Evolutionary conservation across 2,113 vertebrate species (phyloP).

Genomic region (Rhipidura dahli): DNA sequence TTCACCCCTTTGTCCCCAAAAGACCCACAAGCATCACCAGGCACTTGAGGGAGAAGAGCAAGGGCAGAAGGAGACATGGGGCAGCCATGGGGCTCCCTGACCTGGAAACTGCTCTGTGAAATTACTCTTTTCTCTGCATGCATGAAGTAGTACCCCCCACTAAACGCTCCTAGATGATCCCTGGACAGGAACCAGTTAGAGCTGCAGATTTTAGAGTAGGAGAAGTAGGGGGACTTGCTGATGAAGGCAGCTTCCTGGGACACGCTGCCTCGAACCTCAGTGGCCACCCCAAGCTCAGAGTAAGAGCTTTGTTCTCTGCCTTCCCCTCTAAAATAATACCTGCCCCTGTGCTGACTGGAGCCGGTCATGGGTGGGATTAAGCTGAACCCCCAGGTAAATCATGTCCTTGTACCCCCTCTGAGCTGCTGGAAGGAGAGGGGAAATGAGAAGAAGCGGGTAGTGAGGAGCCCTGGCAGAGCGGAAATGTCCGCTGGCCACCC

Average conservation of each 20-base stretch:
- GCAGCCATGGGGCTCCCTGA: not conserved
- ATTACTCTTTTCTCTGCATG: not conserved
- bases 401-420: not conserved
- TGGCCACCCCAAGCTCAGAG: not conserved
- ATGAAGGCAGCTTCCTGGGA: not conserved
- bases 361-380: not conserved
- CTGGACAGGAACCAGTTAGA: not conserved
- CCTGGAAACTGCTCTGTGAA: not conserved
- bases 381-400: not conserved
- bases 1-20: not conserved
- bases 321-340: not conserved
- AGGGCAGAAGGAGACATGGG: not conserved
- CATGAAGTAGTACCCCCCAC: not conserved
- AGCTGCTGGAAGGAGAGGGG: not conserved
- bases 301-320: not conserved
- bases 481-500: not conserved
- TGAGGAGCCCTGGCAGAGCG: not conserved
- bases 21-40: not conserved
- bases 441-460: not conserved
- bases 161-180: not conserved
- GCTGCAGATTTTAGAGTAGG: not conserved
- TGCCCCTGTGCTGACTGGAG: not conserved
- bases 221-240: not conserved
- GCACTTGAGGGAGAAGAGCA: fast-evolving
- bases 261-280: not conserved